Conservation (phyloP, 2,113 vertebrate species). For the Ceyx cyanopectus region DNA sequence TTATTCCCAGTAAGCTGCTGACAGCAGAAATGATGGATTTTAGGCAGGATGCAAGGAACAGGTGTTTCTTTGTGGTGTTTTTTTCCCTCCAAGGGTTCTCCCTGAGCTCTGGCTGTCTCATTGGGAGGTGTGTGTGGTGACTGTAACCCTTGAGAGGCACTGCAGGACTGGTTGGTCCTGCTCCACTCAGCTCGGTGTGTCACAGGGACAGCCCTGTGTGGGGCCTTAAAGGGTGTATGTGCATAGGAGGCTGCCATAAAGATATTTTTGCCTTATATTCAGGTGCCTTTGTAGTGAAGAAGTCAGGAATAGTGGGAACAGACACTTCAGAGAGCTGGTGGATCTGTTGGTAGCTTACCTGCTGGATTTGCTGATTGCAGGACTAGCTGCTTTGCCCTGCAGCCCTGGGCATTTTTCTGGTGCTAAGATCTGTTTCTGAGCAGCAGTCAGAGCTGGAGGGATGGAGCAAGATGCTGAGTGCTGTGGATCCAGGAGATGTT, state of each 20-base stretch:
- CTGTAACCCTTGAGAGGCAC: background rate
- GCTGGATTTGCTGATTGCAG: background rate
- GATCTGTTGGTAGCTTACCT: background rate
- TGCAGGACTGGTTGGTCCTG: conserved; percentile 33
- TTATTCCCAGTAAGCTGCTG: background rate
- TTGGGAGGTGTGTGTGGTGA: background rate
- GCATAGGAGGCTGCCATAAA: background rate
- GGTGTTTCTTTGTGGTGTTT: background rate
- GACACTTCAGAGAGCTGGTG: background rate
- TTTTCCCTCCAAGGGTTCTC: background rate
- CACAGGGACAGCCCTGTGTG: background rate
- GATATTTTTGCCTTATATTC: background rate
- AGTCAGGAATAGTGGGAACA: background rate
- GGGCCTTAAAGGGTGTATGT: background rate
- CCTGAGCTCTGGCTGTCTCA: background rate
- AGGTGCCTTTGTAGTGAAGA: background rate
- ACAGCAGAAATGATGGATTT: background rate
- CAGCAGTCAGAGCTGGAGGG: background rate
- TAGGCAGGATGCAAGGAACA: background rate
- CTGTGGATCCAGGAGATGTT: background rate
- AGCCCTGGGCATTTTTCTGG: background rate
- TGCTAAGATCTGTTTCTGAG: background rate
- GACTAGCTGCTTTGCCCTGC: background rate
- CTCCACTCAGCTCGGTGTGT: background rate
- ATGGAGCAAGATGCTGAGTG: background rate